phyloP scores from a whole-genome alignment of 2,888 invertebrate genomes.

The Sepioteuthis lessoniana region DNA sequence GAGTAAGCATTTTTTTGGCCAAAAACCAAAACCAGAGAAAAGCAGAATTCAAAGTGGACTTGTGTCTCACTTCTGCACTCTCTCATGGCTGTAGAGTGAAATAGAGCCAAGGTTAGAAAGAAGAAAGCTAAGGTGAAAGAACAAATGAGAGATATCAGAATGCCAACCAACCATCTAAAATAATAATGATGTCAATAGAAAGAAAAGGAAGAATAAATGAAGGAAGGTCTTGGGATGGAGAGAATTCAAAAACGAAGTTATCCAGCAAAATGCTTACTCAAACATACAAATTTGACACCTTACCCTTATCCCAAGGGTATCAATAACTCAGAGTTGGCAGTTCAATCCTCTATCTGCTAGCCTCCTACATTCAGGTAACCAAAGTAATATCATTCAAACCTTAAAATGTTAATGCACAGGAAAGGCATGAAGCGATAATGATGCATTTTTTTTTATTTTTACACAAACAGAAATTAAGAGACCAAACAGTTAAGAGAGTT shows the following conservation, averaged over 20 bases:
- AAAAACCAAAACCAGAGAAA: not conserved
- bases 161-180: not conserved
- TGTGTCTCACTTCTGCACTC: no score
- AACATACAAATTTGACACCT: not conserved
- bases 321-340: not conserved
- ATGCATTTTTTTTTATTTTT: no score
- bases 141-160: not conserved
- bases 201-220: not conserved
- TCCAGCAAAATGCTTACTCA: not conserved
- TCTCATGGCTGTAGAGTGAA: not conserved
- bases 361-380: not conserved
- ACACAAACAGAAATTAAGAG: no score
- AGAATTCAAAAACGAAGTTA: not conserved
- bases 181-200: not conserved
- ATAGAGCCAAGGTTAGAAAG: not conserved
- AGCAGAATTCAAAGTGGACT: not conserved
- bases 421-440: not conserved
- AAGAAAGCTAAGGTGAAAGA: not conserved
- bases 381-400: not conserved
- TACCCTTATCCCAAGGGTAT: not conserved
- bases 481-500: no score
- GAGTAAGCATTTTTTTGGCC: constrained; percentile 21
- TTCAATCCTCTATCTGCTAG: not conserved
- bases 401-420: not conserved
- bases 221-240: not conserved